A percentile compares a stretch with the other conserved stretches of the same genome.
phyloP scores from a whole-genome alignment of 1,140 invertebrate genomes.

The Sweltsa coloradensis region DNA sequence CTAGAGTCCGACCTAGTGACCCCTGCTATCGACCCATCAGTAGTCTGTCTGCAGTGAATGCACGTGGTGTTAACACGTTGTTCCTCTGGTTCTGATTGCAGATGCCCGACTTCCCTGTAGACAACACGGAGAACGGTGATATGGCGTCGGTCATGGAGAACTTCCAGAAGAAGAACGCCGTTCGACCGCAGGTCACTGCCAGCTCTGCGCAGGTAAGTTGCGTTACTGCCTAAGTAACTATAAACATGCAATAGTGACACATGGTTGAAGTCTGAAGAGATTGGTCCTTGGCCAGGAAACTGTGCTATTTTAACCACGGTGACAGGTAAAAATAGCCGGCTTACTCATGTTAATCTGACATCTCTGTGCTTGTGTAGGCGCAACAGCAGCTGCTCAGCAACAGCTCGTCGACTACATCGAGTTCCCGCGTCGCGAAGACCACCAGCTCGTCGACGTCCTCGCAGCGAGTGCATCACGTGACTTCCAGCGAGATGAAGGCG shows the following conservation, averaged over 20 bases:
- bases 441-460: constrained; percentile 7
- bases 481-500: constrained; percentile 41
- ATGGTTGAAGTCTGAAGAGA: too few species aligned
- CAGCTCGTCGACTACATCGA: not conserved
- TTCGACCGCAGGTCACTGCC: not conserved
- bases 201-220: constrained; percentile 6
- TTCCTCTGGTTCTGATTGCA: too few species aligned
- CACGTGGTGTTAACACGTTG: too few species aligned
- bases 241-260: too few species aligned
- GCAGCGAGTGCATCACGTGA: constrained; percentile 4
- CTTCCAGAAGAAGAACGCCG: constrained; percentile 29
- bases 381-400: not conserved
- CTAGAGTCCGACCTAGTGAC: too few species aligned
- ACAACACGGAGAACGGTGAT: constrained; percentile 28
- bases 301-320: too few species aligned
- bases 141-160: constrained; percentile 33
- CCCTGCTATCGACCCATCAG: too few species aligned
- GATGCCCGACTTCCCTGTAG: constrained; percentile 32
- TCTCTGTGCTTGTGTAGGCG: not conserved
- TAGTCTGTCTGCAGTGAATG: too few species aligned
- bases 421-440: constrained; percentile 9
- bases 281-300: too few species aligned
- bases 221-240: too few species aligned
- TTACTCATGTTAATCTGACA: not conserved
- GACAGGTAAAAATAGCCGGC: not conserved